These are phyloP conservation scores for Euthynnus affinis DNA, from an alignment of 2,797 vertebrate species.

Conservation along the genomic window DNA sequence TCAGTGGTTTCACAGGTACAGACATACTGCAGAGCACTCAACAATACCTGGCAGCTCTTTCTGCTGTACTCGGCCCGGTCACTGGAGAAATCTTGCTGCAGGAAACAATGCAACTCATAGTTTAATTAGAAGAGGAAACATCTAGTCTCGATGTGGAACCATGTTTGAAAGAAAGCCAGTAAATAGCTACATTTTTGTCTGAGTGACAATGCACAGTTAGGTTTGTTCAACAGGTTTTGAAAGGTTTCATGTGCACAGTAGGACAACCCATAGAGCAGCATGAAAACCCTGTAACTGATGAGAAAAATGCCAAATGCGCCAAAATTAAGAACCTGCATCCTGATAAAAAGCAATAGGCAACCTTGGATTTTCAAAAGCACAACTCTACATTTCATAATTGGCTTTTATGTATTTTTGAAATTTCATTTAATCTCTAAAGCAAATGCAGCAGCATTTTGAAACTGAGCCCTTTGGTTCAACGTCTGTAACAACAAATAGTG, in stretches of 20 bases:
- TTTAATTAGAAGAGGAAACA: not conserved
- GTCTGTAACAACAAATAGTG: not conserved
- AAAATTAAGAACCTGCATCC: not conserved
- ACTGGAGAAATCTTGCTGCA: not conserved
- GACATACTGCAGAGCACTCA: not conserved
- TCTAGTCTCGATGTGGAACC: not conserved
- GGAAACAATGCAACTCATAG: not conserved
- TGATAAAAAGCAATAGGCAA: not conserved
- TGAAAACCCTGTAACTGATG: not conserved
- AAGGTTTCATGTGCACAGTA: not conserved
- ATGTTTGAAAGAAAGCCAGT: constrained; percentile 1
- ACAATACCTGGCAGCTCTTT: not conserved
- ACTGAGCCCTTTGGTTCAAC: not conserved
- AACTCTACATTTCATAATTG: not conserved
- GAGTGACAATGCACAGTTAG: not conserved
- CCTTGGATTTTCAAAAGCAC: too few species aligned
- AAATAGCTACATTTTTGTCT: not conserved
- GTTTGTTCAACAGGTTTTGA: constrained; percentile 8
- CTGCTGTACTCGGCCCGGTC: not conserved
- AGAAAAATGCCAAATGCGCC: not conserved
- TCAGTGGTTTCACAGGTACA: constrained; percentile 17
- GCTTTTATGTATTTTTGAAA: not conserved
- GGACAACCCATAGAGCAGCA: not conserved
- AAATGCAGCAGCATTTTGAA: not conserved
- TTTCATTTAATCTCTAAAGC: not conserved